Conservation (phyloP, 2,113 vertebrate genomes). For the Menura novaehollandiae region DNA sequence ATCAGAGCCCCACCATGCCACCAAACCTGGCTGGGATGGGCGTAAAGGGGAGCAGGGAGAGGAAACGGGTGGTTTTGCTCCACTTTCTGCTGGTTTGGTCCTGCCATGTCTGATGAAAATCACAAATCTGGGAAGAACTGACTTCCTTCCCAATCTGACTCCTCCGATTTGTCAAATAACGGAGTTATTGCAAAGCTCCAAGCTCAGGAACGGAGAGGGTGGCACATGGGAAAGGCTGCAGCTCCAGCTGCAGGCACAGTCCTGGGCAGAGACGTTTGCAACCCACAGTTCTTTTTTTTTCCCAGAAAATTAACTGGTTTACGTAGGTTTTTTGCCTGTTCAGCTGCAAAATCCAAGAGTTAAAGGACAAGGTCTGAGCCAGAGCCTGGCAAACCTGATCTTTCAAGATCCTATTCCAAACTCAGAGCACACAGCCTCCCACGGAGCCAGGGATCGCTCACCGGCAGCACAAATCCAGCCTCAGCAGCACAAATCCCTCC, state of each 20-base stretch:
- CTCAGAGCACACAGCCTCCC: background rate
- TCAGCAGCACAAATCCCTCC: background rate
- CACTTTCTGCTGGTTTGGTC: background rate
- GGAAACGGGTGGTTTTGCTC: background rate
- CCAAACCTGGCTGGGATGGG: background rate
- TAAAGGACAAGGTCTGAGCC: background rate
- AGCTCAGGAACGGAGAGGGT: background rate
- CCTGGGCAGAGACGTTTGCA: fast-evolving
- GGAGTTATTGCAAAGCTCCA: background rate
- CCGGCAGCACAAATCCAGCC: background rate
- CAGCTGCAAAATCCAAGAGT: background rate
- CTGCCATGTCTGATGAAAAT: background rate
- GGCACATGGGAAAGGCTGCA: background rate
- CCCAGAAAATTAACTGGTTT: background rate
- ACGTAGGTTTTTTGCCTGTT: background rate
- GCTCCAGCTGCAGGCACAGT: background rate
- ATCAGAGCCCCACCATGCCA: background rate
- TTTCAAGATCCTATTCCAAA: background rate
- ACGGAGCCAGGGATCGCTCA: fast-evolving
- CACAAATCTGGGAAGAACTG: background rate
- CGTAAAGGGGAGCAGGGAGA: background rate
- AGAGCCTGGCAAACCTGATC: background rate
- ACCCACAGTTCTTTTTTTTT: background rate
- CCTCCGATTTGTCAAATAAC: background rate
- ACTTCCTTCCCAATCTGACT: background rate